Conservation (phyloP, 2,888 invertebrate genomes). For the Octonoba sinensis region DNA sequence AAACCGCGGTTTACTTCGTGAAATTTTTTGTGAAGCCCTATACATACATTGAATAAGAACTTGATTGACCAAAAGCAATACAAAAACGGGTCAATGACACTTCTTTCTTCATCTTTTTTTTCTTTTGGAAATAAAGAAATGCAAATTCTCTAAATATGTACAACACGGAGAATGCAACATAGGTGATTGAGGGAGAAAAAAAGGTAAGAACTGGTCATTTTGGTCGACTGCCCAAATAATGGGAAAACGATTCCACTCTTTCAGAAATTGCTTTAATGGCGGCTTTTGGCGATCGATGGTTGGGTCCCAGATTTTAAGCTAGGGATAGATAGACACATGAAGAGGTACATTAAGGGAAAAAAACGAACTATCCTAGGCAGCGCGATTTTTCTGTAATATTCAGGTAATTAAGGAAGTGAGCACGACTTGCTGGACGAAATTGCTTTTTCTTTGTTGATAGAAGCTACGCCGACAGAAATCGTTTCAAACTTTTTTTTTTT, state of each 20-base stretch:
- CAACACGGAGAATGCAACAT: no score
- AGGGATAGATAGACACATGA: constrained; percentile 29
- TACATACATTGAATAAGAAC: no score
- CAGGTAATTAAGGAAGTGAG: constrained; percentile 63
- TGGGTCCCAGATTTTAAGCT: constrained; percentile 31
- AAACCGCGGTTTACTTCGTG: no score
- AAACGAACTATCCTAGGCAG: constrained; percentile 48
- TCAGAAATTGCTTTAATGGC: constrained; percentile 49
- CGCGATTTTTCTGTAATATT: constrained; percentile 64
- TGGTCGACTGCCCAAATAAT: constrained; percentile 34
- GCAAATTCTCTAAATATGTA: no score
- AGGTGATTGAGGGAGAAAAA: no score
- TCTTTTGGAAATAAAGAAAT: no score
- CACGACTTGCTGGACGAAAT: constrained; percentile 57
- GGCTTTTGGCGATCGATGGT: constrained; percentile 28
- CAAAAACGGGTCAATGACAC: no score
- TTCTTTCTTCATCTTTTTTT: no score
- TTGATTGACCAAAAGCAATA: no score
- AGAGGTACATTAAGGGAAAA: constrained; percentile 10
- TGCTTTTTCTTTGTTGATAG: constrained; percentile 64
- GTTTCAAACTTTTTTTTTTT: constrained; percentile 26
- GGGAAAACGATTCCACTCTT: constrained; percentile 51
- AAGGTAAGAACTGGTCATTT: background rate
- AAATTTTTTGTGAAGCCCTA: no score
- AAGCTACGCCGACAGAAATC: constrained; percentile 60